These are phyloP conservation scores for Trichopoda pennipes DNA, from an alignment of 2,888 invertebrate genomes.

Conservation along the genomic window DNA sequence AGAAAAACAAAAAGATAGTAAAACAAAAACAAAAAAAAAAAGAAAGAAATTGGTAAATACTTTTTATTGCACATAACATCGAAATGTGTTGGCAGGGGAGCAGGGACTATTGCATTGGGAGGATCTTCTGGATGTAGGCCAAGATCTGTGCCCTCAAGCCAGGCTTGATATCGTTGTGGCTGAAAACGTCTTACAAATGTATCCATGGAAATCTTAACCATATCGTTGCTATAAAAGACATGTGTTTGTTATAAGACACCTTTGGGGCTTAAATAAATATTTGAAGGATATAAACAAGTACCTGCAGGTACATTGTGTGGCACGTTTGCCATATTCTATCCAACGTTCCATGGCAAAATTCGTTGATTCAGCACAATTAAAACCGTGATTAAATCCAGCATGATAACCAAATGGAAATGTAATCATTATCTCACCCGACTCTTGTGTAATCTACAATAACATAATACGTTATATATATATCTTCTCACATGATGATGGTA, in stretches of 20 bases:
- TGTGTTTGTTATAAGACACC: not conserved
- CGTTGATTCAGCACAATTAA: constrained; percentile 99
- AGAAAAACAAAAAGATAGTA: constrained; percentile 68
- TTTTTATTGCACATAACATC: constrained; percentile 91
- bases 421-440: constrained; percentile 98
- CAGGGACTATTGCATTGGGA: constrained; percentile 84
- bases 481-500: not conserved
- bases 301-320: constrained; percentile 91
- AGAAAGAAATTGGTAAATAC: constrained; percentile 81
- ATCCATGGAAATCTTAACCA: constrained; percentile 99
- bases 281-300: constrained; percentile 68
- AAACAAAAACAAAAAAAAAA: constrained; percentile 51
- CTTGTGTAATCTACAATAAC: constrained; percentile 90
- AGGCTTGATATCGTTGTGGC: constrained; percentile 92
- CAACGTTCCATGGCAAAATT: constrained; percentile 98
- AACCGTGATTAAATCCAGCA: constrained; percentile 98
- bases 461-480: constrained; percentile 25
- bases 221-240: constrained; percentile 86
- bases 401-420: constrained; percentile 99
- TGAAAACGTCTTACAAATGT: constrained; percentile 97
- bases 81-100: constrained; percentile 90
- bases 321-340: constrained; percentile 98
- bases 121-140: constrained; percentile 97
- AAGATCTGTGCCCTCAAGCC: constrained; percentile 94
- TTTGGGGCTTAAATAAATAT: not conserved